Percentiles rank a stretch among this genome's conserved stretches.
phyloP scores from a whole-genome alignment of 2,797 vertebrate species.

The Philypnodon macrostomus region DNA sequence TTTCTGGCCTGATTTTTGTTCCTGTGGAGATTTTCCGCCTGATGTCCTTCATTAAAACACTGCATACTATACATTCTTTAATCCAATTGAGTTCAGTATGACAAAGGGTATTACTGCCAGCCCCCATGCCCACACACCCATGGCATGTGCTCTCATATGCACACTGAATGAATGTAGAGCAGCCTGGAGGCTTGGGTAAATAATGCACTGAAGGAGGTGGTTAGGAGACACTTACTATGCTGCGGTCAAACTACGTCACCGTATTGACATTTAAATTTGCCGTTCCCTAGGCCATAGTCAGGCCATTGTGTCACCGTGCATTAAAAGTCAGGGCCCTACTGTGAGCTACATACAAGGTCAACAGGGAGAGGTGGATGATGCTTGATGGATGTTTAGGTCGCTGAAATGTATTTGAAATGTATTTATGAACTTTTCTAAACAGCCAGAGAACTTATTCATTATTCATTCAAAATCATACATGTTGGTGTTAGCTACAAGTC shows the following conservation, averaged over 20 bases:
- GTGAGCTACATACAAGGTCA: conserved; percentile 2
- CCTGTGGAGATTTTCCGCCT: conserved; percentile 60
- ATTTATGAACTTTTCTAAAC: too few species aligned
- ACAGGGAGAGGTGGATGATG: not conserved
- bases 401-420: too few species aligned
- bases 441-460: too few species aligned
- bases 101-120: conserved; percentile 66
- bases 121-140: conserved; percentile 36
- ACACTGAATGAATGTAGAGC: conserved; percentile 7
- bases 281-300: not conserved
- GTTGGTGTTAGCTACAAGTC: too few species aligned
- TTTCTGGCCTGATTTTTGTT: conserved; percentile 63
- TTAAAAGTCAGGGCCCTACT: not conserved
- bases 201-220: conserved; percentile 11
- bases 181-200: conserved; percentile 1
- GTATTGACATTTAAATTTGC: conserved; percentile 28
- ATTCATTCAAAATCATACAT: too few species aligned
- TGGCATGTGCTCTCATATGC: conserved; percentile 10
- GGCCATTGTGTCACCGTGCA: conserved; percentile 2
- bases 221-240: conserved; percentile 1
- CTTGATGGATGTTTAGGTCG: too few species aligned
- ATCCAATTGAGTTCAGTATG: conserved; percentile 69
- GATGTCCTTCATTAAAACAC: conserved; percentile 71
- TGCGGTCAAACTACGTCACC: conserved; percentile 14
- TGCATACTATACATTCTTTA: conserved; percentile 54